phyloP scores from a whole-genome alignment of 2,113 vertebrate genomes.

The Dipodomys spectabilis region DNA sequence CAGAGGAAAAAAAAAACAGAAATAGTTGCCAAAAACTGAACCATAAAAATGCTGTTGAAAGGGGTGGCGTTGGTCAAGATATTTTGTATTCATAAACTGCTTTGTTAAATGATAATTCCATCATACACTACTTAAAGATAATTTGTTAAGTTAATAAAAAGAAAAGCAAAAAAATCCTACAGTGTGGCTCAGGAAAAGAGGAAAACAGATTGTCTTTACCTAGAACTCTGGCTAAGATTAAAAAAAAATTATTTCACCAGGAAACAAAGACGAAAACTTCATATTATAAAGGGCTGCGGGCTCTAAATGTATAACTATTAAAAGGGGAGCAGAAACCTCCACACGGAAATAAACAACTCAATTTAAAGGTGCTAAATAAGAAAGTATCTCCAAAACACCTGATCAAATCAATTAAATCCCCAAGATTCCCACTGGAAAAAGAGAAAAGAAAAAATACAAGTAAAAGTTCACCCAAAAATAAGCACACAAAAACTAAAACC shows the following conservation, averaged over 20 bases:
- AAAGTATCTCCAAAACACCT: not conserved
- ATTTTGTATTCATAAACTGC: no score
- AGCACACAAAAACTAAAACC: not conserved
- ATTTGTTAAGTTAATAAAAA: not conserved
- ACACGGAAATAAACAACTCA: not conserved
- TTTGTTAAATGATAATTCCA: no score
- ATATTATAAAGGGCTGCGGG: not conserved
- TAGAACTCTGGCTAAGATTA: not conserved
- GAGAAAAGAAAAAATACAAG: not conserved
- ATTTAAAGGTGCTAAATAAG: not conserved
- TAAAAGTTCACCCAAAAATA: not conserved
- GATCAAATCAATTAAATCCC: constrained; percentile 11
- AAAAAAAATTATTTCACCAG: not conserved
- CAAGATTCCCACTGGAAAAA: not conserved
- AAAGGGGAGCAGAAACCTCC: not conserved
- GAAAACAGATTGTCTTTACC: not conserved
- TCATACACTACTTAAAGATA: no score
- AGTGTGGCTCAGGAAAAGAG: not conserved
- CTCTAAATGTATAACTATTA: not conserved
- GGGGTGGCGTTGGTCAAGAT: no score
- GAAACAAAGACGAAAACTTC: not conserved
- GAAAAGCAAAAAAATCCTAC: not conserved
- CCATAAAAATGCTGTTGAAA: not conserved
- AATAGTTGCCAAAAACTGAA: not conserved
- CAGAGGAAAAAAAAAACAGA: not conserved